These are phyloP conservation scores for Hanleya hanleyi DNA, from an alignment of 2,888 invertebrate species.

Conservation along the genomic window DNA sequence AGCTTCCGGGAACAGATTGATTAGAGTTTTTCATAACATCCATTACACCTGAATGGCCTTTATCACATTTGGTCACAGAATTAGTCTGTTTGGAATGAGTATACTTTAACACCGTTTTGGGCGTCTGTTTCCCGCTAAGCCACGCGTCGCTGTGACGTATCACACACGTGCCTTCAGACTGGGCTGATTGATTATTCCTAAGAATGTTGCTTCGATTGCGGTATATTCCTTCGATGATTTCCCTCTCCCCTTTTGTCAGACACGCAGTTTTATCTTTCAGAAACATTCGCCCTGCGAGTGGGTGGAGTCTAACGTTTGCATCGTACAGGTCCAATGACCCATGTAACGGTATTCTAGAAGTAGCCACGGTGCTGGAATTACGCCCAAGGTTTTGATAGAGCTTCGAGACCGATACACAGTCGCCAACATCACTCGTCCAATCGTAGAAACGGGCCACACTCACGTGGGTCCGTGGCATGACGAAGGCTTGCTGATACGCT, in stretches of 20 bases:
- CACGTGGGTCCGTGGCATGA: background rate
- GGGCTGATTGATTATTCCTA: background rate
- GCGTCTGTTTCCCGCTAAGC: background rate
- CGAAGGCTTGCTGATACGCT: background rate
- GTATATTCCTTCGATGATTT: background rate
- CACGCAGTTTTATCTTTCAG: background rate
- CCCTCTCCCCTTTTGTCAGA: background rate
- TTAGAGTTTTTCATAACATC: background rate
- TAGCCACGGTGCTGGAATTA: background rate
- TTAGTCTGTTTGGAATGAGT: background rate
- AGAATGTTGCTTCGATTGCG: background rate
- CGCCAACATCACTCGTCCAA: background rate
- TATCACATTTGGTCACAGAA: background rate
- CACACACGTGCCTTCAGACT: background rate
- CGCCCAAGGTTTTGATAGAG: background rate
- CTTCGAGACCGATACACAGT: background rate
- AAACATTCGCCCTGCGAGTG: background rate
- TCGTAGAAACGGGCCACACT: conserved; percentile 5
- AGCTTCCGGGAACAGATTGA: background rate
- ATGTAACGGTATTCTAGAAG: background rate
- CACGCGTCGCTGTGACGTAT: background rate
- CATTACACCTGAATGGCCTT: background rate
- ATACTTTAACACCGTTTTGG: background rate
- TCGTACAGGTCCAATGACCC: background rate
- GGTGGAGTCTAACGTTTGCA: background rate